Evolutionary conservation across 2,888 invertebrate species (phyloP).

Genomic region (Rhagium mordax): DNA sequence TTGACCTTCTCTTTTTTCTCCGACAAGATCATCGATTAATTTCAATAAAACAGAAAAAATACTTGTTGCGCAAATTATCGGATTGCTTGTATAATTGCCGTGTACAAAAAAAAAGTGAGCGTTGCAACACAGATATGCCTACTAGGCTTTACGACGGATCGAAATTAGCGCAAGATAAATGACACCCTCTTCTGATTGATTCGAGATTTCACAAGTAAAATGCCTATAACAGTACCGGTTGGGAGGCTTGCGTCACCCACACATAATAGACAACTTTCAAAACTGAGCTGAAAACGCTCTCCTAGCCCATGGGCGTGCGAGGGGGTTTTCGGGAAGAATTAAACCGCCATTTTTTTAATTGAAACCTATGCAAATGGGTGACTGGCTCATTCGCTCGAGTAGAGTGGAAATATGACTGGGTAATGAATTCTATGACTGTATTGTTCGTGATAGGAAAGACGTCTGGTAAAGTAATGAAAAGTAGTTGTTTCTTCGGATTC

Average conservation of each 20-base stretch:
- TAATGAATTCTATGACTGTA: too few species aligned
- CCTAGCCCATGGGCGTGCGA: conserved; percentile 1
- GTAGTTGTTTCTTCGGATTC: too few species aligned
- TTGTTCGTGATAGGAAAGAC: too few species aligned
- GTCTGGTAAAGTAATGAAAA: too few species aligned
- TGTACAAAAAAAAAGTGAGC: not conserved
- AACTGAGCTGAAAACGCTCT: conserved; percentile 25
- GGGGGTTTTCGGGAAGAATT: not conserved
- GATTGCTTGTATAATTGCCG: not conserved
- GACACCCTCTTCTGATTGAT: not conserved
- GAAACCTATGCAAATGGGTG: too few species aligned
- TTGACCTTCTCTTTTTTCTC: not conserved
- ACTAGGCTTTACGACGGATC: too few species aligned
- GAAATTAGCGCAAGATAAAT: not conserved
- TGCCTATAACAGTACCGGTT: conserved; percentile 3
- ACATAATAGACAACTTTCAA: conserved; percentile 35
- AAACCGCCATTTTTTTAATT: too few species aligned
- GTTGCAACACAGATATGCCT: not conserved
- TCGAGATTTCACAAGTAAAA: conserved; percentile 1
- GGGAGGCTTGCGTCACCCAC: conserved; percentile 35
- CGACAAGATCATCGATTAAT: not conserved
- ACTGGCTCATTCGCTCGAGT: too few species aligned
- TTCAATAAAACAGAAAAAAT: not conserved
- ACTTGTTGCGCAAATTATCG: not conserved
- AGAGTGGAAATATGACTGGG: too few species aligned